Conservation (phyloP, 1,140 invertebrate genomes). For the Diuraphis noxia region DNA sequence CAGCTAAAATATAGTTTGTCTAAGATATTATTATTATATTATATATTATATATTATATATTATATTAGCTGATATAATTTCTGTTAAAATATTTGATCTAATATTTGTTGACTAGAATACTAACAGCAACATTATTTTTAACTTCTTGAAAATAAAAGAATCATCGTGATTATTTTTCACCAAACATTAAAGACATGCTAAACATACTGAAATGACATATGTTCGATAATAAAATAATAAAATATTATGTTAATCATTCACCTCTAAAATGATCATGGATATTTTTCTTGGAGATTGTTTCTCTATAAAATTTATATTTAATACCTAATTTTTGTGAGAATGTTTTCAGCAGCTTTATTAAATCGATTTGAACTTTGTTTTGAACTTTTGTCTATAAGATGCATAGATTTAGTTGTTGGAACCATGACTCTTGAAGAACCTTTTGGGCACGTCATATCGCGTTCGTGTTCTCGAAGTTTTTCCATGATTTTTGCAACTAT, state of each 20-base stretch:
- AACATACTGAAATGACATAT: not conserved
- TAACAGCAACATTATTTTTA: too few relatives aligned
- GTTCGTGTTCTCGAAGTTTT: slow-evolving; percentile 64
- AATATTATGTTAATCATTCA: not conserved
- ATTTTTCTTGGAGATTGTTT: not conserved
- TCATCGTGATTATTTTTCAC: not conserved
- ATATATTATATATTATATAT: too few relatives aligned
- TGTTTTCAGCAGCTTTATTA: slow-evolving; percentile 57
- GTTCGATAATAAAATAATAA: not conserved
- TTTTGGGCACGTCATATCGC: slow-evolving; percentile 60
- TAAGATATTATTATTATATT: too few relatives aligned
- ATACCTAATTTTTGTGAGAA: slow-evolving; percentile 57
- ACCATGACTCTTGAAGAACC: slow-evolving; percentile 55
- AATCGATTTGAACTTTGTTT: slow-evolving; percentile 55
- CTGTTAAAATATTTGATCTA: too few relatives aligned
- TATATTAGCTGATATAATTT: too few relatives aligned
- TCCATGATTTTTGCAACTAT: slow-evolving; percentile 68
- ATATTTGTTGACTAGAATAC: too few relatives aligned
- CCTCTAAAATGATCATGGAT: not conserved
- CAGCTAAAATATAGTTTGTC: too few relatives aligned
- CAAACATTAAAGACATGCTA: not conserved
- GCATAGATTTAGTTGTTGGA: slow-evolving; percentile 55
- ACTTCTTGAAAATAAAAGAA: too few relatives aligned
- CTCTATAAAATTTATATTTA: not conserved
- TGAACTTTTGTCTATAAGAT: slow-evolving; percentile 59